These are phyloP conservation scores for Sterna hirundo DNA, from an alignment of 2,113 vertebrate genomes.

Conservation along the genomic window DNA sequence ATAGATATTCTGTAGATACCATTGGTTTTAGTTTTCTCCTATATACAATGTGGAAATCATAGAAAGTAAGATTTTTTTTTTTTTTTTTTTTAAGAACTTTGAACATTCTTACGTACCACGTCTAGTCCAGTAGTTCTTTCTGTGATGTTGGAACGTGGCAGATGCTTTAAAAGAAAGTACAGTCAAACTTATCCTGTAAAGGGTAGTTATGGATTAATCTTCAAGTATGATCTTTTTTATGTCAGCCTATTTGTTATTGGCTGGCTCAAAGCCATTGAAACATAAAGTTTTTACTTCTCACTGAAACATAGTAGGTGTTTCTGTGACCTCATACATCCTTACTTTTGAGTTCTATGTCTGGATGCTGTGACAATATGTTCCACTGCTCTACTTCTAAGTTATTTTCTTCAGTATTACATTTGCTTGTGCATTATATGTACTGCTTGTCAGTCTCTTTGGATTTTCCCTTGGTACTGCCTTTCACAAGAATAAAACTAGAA, in stretches of 20 bases:
- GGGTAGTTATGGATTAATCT: not conserved
- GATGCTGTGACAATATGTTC: not conserved
- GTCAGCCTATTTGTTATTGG: not conserved
- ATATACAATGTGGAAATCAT: not conserved
- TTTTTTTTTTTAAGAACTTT: not conserved
- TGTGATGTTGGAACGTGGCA: not conserved
- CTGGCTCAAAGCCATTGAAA: not conserved
- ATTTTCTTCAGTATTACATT: not conserved
- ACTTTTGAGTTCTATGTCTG: not conserved
- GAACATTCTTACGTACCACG: not conserved
- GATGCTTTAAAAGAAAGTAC: not conserved
- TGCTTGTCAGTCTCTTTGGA: not conserved
- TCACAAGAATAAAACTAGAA: not conserved
- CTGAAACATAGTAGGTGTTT: not conserved
- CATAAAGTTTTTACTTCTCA: not conserved
- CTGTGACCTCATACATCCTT: not conserved
- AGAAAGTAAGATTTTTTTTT: not conserved
- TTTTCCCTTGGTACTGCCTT: not conserved
- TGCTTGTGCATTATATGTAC: not conserved
- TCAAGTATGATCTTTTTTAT: not conserved
- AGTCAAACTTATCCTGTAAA: not conserved
- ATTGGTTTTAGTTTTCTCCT: not conserved
- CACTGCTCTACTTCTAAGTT: not conserved
- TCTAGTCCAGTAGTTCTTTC: not conserved
- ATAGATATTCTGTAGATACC: not conserved